Evolutionary conservation across 2,888 invertebrate species (phyloP).

Genomic region (Cataglyphis cursor): DNA sequence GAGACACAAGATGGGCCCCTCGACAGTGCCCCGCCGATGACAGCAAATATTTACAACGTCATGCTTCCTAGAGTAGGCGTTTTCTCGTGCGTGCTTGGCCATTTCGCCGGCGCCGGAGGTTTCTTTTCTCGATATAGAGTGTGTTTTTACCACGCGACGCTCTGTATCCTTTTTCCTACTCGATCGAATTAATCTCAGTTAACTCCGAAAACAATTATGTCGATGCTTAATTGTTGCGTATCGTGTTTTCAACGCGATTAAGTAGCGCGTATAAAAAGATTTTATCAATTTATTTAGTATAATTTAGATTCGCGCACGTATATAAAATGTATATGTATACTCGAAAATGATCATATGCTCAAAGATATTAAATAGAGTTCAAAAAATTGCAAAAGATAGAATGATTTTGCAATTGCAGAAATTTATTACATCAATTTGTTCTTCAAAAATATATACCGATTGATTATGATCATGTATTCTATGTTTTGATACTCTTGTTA

Average conservation of each 20-base stretch:
- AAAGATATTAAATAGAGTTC: neutral
- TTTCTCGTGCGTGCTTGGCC: conserved; percentile 63
- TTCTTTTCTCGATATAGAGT: conserved; percentile 17
- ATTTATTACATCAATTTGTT: conserved; percentile 45
- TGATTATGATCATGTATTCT: conserved; percentile 51
- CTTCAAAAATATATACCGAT: conserved; percentile 48
- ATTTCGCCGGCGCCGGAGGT: conserved; percentile 65
- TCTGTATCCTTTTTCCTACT: conserved; percentile 14
- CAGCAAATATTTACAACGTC: conserved; percentile 85
- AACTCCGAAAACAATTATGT: conserved; percentile 30
- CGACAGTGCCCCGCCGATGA: conserved; percentile 79
- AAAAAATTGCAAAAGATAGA: neutral
- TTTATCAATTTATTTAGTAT: conserved; percentile 20
- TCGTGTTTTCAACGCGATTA: neutral
- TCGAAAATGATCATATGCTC: neutral
- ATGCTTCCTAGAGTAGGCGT: conserved; percentile 82
- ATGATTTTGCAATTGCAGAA: conserved; percentile 38
- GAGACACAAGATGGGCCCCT: conserved; percentile 68
- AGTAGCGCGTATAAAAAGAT: neutral
- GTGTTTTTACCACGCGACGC: conserved; percentile 46
- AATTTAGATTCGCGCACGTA: neutral
- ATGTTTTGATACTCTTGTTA: conserved; percentile 56
- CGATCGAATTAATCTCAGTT: conserved; percentile 51
- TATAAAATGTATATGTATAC: neutral
- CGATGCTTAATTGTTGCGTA: conserved; percentile 2